Percentiles rank a stretch among this genome's conserved stretches.
phyloP scores from a whole-genome alignment of 2,797 vertebrate species.

The Heterohyrax brucei region DNA sequence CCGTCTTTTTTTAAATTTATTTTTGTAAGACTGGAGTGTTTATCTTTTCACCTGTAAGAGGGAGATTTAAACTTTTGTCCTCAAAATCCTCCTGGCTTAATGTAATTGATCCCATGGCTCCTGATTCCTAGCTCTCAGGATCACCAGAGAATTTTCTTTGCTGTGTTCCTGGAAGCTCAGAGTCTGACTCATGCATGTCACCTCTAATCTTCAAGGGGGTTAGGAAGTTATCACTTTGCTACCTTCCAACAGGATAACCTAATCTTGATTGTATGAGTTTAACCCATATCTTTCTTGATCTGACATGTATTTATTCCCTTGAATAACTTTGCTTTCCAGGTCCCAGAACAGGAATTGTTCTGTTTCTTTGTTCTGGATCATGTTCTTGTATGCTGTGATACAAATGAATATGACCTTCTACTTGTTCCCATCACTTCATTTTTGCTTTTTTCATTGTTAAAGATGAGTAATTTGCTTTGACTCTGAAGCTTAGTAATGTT shows the following conservation, averaged over 20 bases:
- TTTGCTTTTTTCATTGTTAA: background rate
- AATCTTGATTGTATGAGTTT: background rate
- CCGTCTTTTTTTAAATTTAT: background rate
- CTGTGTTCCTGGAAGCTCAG: background rate
- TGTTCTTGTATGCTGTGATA: background rate
- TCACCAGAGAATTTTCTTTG: background rate
- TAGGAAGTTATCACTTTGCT: background rate
- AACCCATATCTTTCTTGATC: background rate
- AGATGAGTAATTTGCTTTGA: background rate
- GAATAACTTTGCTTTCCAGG: background rate
- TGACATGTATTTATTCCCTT: background rate
- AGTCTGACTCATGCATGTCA: background rate
- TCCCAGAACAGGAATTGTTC: background rate
- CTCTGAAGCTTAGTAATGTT: background rate
- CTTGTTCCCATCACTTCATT: background rate
- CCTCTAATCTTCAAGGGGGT: background rate
- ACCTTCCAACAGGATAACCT: conserved; percentile 4
- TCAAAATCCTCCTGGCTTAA: background rate
- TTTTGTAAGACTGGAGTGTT: background rate
- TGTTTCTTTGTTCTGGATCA: background rate
- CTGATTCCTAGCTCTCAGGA: background rate
- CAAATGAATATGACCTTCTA: background rate
- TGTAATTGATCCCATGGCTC: background rate
- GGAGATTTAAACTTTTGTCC: background rate
- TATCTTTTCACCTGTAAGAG: background rate